A percentile compares a stretch with the other conserved stretches of the same genome.
Conservation (phyloP, 2,888 invertebrate species). For the Phytoseiulus persimilis region DNA sequence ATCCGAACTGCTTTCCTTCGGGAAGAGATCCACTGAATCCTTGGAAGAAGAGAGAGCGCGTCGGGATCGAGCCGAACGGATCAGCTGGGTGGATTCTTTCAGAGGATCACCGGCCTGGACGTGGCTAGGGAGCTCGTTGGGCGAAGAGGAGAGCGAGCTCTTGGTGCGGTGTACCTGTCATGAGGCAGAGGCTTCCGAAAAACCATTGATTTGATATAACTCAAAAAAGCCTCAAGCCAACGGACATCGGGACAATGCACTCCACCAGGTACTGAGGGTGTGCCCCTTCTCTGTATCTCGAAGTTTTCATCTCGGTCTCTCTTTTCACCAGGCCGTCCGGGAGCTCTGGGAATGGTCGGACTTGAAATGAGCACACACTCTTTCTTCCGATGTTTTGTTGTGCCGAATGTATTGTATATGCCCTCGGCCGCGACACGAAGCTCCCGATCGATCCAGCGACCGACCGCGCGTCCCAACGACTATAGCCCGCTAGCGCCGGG, state of each 20-base stretch:
- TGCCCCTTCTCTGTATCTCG: not conserved
- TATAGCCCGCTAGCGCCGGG: not conserved
- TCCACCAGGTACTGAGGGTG: not conserved
- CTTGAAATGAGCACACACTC: constrained; percentile 5
- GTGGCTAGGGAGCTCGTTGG: too few relatives aligned
- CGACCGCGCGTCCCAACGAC: not conserved
- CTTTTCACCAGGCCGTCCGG: not conserved
- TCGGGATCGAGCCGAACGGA: too few relatives aligned
- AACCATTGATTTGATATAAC: not conserved
- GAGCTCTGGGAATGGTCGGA: not conserved
- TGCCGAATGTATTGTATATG: not conserved
- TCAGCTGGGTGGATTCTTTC: too few relatives aligned
- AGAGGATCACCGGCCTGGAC: too few relatives aligned
- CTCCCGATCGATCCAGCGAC: not conserved
- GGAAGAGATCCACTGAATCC: not conserved
- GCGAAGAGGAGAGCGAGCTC: not conserved
- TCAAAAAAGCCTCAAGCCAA: not conserved
- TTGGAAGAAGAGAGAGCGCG: too few relatives aligned
- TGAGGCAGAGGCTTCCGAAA: not conserved
- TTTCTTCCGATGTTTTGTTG: not conserved
- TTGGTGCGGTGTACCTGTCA: not conserved
- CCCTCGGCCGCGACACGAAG: not conserved
- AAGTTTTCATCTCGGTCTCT: not conserved
- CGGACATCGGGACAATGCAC: not conserved
- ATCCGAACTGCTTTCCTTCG: not conserved